Evolutionary conservation across 2,797 vertebrate genomes (phyloP).

Genomic region (Poecilia velifera): DNA sequence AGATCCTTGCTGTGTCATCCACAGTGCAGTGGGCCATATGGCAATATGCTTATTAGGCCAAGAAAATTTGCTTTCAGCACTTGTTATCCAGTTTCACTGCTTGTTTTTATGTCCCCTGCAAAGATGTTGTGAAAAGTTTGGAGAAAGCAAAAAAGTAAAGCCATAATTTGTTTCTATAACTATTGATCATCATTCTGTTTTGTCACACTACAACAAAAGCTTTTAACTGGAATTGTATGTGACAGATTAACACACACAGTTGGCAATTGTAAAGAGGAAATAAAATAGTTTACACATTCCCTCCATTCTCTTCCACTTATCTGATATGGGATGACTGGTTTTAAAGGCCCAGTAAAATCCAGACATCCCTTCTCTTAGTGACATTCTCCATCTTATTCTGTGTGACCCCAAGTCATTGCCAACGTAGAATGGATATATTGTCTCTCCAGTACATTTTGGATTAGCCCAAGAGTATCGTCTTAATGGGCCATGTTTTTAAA

Average conservation of each 20-base stretch:
- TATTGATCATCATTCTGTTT: background rate
- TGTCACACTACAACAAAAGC: background rate
- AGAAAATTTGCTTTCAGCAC: constrained; percentile 49
- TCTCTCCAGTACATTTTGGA: background rate
- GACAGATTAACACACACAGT: background rate
- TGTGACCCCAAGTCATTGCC: background rate
- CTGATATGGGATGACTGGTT: background rate
- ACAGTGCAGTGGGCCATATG: constrained; percentile 58
- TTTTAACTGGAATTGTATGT: background rate
- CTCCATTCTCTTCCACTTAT: background rate
- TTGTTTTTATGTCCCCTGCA: constrained; percentile 29
- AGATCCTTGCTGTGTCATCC: constrained; percentile 48
- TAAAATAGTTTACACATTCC: background rate
- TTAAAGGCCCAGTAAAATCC: background rate
- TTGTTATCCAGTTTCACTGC: constrained; percentile 48
- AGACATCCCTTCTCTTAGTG: background rate
- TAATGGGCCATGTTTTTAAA: background rate
- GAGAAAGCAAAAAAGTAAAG: constrained; percentile 25
- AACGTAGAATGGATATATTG: background rate
- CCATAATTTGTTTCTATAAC: background rate
- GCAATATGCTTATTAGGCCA: constrained; percentile 58
- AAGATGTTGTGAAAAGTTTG: constrained; percentile 3
- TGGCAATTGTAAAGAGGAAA: background rate
- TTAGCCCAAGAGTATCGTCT: background rate
- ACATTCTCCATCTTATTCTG: background rate